Evolutionary conservation across 2,113 vertebrate genomes (phyloP).

Genomic region (Myotis yumanensis): DNA sequence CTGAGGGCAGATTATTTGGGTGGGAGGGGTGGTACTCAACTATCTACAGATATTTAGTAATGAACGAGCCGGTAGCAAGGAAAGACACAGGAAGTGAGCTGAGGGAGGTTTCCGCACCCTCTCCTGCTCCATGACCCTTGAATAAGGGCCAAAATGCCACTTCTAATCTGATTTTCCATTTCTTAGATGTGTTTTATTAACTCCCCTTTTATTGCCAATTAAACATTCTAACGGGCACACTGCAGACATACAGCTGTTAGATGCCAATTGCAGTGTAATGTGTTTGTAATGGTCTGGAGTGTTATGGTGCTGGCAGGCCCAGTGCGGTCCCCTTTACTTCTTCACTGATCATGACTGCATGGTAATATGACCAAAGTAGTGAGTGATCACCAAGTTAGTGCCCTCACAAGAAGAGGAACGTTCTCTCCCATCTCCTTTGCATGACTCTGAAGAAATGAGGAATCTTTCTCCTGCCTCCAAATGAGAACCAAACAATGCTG

Average conservation of each 20-base stretch:
- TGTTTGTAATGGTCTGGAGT: slow-evolving; percentile 54
- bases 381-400: slow-evolving; percentile 29
- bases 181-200: slow-evolving; percentile 78
- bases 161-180: slow-evolving; percentile 68
- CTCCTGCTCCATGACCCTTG: slow-evolving; percentile 28
- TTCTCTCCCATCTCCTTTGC: background rate
- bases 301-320: slow-evolving; percentile 65
- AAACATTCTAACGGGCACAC: slow-evolving; percentile 75
- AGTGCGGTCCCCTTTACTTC: slow-evolving; percentile 39
- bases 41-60: background rate
- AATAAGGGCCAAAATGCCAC: slow-evolving; percentile 58
- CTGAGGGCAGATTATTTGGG: background rate
- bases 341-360: slow-evolving; percentile 12
- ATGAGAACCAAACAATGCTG: background rate
- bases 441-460: background rate
- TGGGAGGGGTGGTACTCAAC: background rate
- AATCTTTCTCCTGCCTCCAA: background rate
- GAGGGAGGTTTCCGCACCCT: background rate
- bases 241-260: slow-evolving; percentile 63
- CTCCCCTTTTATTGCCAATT: slow-evolving; percentile 71
- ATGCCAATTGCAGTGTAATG: slow-evolving; percentile 69
- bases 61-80: background rate
- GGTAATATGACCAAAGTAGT: background rate
- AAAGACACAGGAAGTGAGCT: background rate
- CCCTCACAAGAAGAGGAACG: background rate